Evolutionary conservation across 2,113 vertebrate species (phyloP), one percentile per base, ranked within the genome.

Genomic region (Notarius quadriscutis): DNA sequence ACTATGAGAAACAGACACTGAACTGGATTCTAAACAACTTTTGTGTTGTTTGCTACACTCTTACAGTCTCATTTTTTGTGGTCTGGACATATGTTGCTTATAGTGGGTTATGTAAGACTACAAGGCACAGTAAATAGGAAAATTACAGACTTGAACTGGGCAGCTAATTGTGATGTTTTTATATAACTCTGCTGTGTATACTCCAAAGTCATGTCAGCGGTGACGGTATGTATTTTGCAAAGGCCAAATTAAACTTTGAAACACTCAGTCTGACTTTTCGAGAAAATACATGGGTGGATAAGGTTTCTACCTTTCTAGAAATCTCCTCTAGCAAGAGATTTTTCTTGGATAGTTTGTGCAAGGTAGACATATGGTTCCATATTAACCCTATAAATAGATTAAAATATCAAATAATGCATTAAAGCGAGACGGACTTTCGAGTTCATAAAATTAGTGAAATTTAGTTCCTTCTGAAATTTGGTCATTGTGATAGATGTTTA

Each of bases 71-170:
- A 15, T 71, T 83, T 80, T 55, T 51, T 48, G 57, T 4, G 30
- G 74, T 74, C 57, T 84, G 57, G 69, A 89, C 72, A 84, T 71
- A 85, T 85, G 86, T 69, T 87, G 55, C 57, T 87, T 69, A 85
- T 79, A 41, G 74, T 20, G 69, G 51, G 57, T 87, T 83, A 83
- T 85, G 78, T 75, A 89, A 85, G 67, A 85, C 69, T 6, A 81
- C 20, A 87, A 72, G 20, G 55, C 80, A 27, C 20, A 30, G 55
- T 75, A 82, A 87, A 82, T 51, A 83, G 86, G 80, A 80, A 74
- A 65, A 83, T 22, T 12, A 81, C 75, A 89, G 14, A 57, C 14
- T 78, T 77, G 12, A 86, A 58, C n/a, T 34, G 51, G 22, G 18
- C 62, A 67, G 71, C 51, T 60, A 69, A 78, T 55, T 86, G 58